Evolutionary conservation across 2,888 invertebrate genomes (phyloP).

Genomic region (Brassicogethes aeneus): DNA sequence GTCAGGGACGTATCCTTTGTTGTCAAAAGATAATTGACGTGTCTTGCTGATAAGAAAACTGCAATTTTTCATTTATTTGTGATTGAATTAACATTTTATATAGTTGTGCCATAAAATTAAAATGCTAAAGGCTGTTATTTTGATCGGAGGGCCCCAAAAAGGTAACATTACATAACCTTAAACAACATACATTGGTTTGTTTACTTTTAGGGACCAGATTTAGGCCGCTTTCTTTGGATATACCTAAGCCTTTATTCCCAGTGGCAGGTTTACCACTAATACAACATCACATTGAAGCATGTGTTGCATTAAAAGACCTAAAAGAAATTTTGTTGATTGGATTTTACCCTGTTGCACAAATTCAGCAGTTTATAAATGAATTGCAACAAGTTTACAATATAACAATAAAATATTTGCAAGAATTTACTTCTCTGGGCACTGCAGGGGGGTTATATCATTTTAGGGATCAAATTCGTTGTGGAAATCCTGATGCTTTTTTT

Average conservation of each 20-base stretch:
- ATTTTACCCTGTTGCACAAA: conserved; percentile 76
- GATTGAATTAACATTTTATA: too few relatives aligned
- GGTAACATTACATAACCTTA: conserved; percentile 46
- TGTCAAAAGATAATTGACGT: too few relatives aligned
- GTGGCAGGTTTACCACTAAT: conserved; percentile 93
- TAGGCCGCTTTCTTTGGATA: conserved; percentile 89
- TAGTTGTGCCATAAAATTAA: too few relatives aligned
- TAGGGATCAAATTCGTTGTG: conserved; percentile 85
- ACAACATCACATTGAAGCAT: conserved; percentile 96
- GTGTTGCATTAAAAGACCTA: conserved; percentile 65
- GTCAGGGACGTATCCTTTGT: too few relatives aligned
- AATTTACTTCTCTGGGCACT: conserved; percentile 89
- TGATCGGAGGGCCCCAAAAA: conserved; percentile 92
- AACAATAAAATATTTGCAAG: conserved; percentile 87
- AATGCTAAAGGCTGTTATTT: conserved; percentile 22
- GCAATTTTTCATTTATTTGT: too few relatives aligned
- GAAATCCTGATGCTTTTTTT: conserved; percentile 84
- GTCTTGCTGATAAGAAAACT: too few relatives aligned
- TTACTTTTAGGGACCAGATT: conserved; percentile 80
- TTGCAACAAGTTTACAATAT: conserved; percentile 78
- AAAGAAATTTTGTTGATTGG: conserved; percentile 92
- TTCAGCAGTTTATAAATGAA: conserved; percentile 77
- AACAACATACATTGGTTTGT: conserved; percentile 3
- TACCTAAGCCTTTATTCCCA: conserved; percentile 97
- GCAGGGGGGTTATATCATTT: conserved; percentile 97